A percentile compares a stretch with the other conserved stretches of the same genome.
Conservation (phyloP, 2,888 invertebrate species). For the Latrodectus elegans region DNA sequence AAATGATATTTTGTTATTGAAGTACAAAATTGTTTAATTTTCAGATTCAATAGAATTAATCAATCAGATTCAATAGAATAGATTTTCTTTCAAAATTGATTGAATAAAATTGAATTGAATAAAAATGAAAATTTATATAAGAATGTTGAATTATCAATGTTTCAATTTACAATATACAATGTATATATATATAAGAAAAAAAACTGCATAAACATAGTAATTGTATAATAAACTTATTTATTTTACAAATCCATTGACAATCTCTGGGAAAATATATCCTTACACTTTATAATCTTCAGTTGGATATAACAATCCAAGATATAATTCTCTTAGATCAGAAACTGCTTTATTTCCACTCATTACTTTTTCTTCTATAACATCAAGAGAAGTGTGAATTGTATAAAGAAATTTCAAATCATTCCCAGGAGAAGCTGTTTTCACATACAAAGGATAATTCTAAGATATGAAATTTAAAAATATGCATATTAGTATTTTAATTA, state of each 20-base stretch:
- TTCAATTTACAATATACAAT: background rate
- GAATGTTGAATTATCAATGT: too few species aligned
- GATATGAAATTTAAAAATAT: background rate
- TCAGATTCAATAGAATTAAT: too few species aligned
- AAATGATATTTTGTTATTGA: too few species aligned
- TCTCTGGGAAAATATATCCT: slow-evolving; percentile 67
- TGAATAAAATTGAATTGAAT: too few species aligned
- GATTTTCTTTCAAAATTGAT: too few species aligned
- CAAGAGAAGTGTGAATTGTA: slow-evolving; percentile 92
- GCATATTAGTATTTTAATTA: too few species aligned
- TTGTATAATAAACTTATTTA: background rate
- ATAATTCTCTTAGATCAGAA: slow-evolving; percentile 89
- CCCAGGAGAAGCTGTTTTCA: slow-evolving; percentile 81
- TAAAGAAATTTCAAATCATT: slow-evolving; percentile 91
- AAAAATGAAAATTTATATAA: too few species aligned
- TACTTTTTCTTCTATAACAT: slow-evolving; percentile 91
- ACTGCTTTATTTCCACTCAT: slow-evolving; percentile 72
- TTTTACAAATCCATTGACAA: background rate
- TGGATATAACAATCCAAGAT: slow-evolving; percentile 91
- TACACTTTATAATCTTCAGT: slow-evolving; percentile 98
- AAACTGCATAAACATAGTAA: background rate
- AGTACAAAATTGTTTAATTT: too few species aligned
- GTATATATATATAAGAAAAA: background rate
- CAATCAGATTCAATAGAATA: too few species aligned
- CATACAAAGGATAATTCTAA: slow-evolving; percentile 94